Percentiles rank a stretch among this genome's conserved stretches.
Evolutionary conservation across 2,888 invertebrate species (phyloP).

Genomic region (Globia sparganii): DNA sequence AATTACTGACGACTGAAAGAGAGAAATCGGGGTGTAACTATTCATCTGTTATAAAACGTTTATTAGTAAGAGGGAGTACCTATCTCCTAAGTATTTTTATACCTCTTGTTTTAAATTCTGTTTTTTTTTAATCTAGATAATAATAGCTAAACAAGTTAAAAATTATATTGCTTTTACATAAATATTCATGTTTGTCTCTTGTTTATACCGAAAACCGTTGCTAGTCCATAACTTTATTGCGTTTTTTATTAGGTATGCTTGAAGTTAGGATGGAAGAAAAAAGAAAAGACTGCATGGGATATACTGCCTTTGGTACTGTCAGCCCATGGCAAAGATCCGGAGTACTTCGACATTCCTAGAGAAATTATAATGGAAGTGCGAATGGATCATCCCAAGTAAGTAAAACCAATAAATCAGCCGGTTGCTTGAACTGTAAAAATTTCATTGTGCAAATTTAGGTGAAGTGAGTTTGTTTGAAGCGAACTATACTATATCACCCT

Average conservation of each 20-base stretch:
- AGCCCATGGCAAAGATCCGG: conserved; percentile 98
- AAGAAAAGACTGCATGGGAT: conserved; percentile 94
- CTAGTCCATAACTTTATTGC: no score
- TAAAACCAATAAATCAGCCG: conserved; percentile 43
- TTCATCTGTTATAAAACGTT: no score
- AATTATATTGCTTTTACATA: neutral
- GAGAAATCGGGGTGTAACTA: no score
- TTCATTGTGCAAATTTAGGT: neutral
- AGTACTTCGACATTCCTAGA: conserved; percentile 97
- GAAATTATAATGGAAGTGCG: conserved; percentile 96
- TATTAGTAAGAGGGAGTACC: no score
- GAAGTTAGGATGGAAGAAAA: conserved; percentile 96
- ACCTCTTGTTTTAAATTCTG: no score
- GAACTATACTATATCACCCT: neutral
- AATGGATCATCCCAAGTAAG: conserved; percentile 97
- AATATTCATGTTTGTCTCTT: neutral
- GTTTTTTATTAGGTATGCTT: conserved; percentile 92
- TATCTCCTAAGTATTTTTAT: no score
- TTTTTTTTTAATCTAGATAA: neutral
- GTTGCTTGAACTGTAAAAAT: neutral
- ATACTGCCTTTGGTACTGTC: conserved; percentile 96
- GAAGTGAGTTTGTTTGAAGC: neutral
- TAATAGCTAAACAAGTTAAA: neutral
- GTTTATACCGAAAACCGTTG: neutral
- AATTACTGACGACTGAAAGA: no score